A percentile compares a stretch with the other conserved stretches of the same genome.
phyloP scores from a whole-genome alignment of 1,140 invertebrate genomes.

The Drosophila equinoxialis region DNA sequence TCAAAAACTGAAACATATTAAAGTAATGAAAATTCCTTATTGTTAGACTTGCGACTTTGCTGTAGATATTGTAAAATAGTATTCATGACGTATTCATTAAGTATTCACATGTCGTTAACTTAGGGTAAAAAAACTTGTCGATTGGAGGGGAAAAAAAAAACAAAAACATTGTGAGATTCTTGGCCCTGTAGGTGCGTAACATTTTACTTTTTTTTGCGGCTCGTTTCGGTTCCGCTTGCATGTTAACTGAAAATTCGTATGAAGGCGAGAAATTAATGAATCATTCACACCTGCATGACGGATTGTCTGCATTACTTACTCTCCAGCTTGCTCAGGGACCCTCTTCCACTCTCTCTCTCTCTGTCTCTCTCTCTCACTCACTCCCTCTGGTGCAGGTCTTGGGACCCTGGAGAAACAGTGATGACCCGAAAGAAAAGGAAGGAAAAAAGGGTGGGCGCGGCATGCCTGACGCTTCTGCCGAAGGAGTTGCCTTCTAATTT shows the following conservation, averaged over 20 bases:
- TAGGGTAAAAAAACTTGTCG: background rate
- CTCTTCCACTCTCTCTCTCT: background rate
- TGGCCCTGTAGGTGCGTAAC: conserved; percentile 62
- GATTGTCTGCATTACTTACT: conserved; percentile 80
- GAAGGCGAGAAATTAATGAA: conserved; percentile 83
- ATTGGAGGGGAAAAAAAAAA: no score
- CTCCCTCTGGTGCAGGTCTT: conserved; percentile 27
- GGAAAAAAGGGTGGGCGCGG: conserved; percentile 44
- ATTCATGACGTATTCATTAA: no score
- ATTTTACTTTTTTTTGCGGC: conserved; percentile 52
- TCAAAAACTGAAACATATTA: no score
- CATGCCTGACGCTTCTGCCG: conserved; percentile 71
- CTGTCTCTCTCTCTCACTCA: conserved; percentile 5
- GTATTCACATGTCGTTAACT: background rate
- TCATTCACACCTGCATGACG: conserved; percentile 83
- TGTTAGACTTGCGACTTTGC: no score
- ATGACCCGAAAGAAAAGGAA: conserved; percentile 18
- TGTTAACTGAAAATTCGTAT: conserved; percentile 82
- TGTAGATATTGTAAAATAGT: no score
- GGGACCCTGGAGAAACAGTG: conserved; percentile 11
- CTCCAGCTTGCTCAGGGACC: conserved; percentile 20
- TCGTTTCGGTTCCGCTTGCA: conserved; percentile 79
- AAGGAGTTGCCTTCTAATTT: conserved; percentile 82
- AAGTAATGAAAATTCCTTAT: no score
- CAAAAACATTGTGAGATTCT: conserved; percentile 3